Base-by-base conservation (phyloP, 1,140 invertebrate genomes). In the Metaphire vulgaris region DNA sequence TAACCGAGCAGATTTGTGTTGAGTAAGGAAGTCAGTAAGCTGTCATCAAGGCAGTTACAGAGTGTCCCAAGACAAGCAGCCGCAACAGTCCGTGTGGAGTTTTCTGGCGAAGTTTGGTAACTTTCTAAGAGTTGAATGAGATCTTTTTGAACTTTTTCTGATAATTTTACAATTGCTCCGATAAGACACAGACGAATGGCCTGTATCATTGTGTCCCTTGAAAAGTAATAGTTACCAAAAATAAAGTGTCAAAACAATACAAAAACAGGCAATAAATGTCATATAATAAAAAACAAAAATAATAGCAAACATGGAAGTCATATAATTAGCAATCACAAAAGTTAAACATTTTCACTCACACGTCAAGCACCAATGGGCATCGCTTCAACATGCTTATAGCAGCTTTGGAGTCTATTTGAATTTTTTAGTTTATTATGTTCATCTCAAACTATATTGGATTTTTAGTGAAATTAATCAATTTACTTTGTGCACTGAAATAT, bases 21-120 rank as follows among this genome's bases (percentile, higher is more conserved):
- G 41, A 95, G 87, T 15, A 93, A 89, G n/a, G 89, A 87, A 78
- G 90, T 89, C 31, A 94, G 88, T 83, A 95, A 92, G 21, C 91
- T 90, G 1, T 89, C 85, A 1, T 90, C 88, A 34, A 97, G 87
- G 87, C 90, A 92, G 82, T 89, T 89, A 80, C 92, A 87, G n/a
- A 97, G 86, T 0, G 93, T 92, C 29, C 95, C 95, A 29, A 96
- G 88, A 85, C 94, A 96, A 33, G 94, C 95, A 29, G 93, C 92
- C 1, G 92, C 92, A 33, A 91, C 89, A 79, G 88, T 89, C 79
- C 95, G 89, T 0, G 92, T 93, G 0, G 90, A 87, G 82, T 97
- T 94, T 82, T 97, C 95, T 1, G 89, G 83, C 83, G 92, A 89
- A 29, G 89, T 89, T 70, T 96, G 87, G 29, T 90, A 84, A 2